Evolutionary conservation across 2,888 invertebrate species (phyloP).

Genomic region (Acanthosepion lycidas): DNA sequence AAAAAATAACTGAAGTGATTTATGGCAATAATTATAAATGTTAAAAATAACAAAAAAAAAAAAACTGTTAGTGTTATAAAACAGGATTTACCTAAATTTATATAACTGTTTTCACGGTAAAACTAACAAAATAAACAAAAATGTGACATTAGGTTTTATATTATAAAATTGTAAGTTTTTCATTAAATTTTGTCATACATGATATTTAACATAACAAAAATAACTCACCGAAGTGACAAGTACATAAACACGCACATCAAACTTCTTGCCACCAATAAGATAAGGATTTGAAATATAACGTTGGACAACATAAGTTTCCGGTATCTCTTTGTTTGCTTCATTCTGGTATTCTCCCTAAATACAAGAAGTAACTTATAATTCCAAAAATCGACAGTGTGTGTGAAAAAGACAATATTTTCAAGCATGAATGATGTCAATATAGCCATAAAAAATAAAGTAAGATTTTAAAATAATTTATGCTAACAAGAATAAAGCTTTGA

Average conservation of each 20-base stretch:
- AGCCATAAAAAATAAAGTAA: neutral
- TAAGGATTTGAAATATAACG: slow-evolving; percentile 80
- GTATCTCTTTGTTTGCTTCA: slow-evolving; percentile 69
- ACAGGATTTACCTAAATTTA: too few relatives aligned
- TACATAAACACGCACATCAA: slow-evolving; percentile 80
- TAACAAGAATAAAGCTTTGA: neutral
- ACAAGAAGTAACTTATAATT: slow-evolving; percentile 38
- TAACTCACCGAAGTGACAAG: slow-evolving; percentile 78
- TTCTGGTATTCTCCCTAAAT: slow-evolving; percentile 71
- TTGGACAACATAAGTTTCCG: slow-evolving; percentile 78
- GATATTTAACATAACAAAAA: neutral
- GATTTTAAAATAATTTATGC: neutral
- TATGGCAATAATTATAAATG: too few relatives aligned
- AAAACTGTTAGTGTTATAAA: too few relatives aligned
- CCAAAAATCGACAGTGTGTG: neutral
- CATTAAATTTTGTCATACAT: neutral
- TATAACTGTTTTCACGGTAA: too few relatives aligned
- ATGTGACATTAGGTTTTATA: too few relatives aligned
- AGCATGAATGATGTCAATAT: neutral
- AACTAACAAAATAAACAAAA: too few relatives aligned
- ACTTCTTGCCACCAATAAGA: slow-evolving; percentile 79
- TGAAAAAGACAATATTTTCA: neutral
- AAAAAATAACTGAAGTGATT: too few relatives aligned
- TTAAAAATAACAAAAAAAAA: too few relatives aligned
- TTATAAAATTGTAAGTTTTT: neutral